Base-by-base conservation (phyloP, 2,797 vertebrate genomes). In the Falco biarmicus region DNA sequence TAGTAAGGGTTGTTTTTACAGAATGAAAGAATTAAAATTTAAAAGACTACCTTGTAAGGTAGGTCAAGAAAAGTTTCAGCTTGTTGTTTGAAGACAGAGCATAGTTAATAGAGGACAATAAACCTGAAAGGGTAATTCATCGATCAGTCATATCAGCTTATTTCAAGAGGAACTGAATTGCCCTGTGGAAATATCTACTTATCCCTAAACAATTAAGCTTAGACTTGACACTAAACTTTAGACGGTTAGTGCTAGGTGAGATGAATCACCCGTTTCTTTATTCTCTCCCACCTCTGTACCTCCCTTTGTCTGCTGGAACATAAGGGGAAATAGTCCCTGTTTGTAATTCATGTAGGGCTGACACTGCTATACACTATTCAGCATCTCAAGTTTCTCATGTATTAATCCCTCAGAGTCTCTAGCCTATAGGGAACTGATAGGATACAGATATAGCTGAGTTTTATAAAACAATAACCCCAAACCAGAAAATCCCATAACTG, bases 51-150 rank as follows among this genome's bases (percentile, higher is more conserved):
- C 3, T 32, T 34, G 29, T 34, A 15, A 41, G 41, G 41, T 41
- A 47, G 75, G 28, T 24, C 50, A 87, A 65, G 24, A 43, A 82
- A 92, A 4, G 16, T 76, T 90, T 90, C 59, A 69, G 43, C 19
- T 69, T 88, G 39, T 48, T 91, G 4, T 78, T 19, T 91, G 73
- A 85, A 77, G 51, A 56, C 16, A 85, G 66, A 84, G 13, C 32
- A 68, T 1, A 82, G 22, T 32, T 89, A 91, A 51, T 1, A 14
- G 21, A 37, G 22, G 29, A 76, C 37, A 90, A 59, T 78, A 91
- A 90, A 80, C 25, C 56, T 61, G 45, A 77, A 95, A 80, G 22
- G 45, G 68, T 77, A 92, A 93, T 70, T 87, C 63, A 95, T 13
- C 85, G 71, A 89, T 66, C 26, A 13, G 43, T 68, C 4, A 0